Conservation (phyloP, 2,113 vertebrate genomes). For the Daubentonia madagascariensis region DNA sequence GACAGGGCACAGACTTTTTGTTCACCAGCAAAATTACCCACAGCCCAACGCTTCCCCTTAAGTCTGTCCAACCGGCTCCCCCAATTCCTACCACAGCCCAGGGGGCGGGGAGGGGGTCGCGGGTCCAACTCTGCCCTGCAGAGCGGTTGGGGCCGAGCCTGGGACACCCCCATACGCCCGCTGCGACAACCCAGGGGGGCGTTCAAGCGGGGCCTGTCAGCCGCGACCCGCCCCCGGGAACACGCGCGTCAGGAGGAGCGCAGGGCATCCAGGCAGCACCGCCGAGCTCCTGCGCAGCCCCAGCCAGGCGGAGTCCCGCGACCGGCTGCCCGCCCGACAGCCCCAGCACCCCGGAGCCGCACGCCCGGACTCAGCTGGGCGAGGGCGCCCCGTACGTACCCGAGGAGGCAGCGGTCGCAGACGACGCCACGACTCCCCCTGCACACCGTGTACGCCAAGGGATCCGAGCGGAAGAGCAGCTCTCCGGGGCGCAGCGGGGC, state of each 20-base stretch:
- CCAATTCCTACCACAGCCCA: too few relatives aligned
- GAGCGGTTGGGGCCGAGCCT: too few relatives aligned
- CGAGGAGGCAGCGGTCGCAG: conserved; percentile 91
- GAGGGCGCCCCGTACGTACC: conserved; percentile 79
- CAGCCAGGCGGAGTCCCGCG: too few relatives aligned
- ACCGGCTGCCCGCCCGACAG: background rate
- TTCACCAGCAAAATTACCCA: background rate
- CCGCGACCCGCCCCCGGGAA: background rate
- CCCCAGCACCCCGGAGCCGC: background rate
- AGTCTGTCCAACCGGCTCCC: background rate
- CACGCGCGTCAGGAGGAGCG: background rate
- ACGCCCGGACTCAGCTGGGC: background rate
- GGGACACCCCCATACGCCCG: background rate
- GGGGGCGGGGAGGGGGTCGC: accelerated
- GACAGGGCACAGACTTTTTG: background rate
- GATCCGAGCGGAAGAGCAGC: conserved; percentile 82
- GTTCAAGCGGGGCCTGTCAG: background rate
- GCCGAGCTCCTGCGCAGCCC: background rate
- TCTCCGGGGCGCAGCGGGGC: conserved; percentile 79
- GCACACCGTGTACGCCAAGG: conserved; percentile 87
- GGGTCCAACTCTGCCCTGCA: background rate
- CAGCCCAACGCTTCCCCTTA: background rate
- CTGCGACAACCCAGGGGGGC: background rate
- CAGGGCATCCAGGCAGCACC: background rate
- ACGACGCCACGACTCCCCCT: conserved; percentile 79